These are phyloP conservation scores for Tragelaphus scriptus DNA, from an alignment of 2,113 vertebrate genomes.

Conservation along the genomic window DNA sequence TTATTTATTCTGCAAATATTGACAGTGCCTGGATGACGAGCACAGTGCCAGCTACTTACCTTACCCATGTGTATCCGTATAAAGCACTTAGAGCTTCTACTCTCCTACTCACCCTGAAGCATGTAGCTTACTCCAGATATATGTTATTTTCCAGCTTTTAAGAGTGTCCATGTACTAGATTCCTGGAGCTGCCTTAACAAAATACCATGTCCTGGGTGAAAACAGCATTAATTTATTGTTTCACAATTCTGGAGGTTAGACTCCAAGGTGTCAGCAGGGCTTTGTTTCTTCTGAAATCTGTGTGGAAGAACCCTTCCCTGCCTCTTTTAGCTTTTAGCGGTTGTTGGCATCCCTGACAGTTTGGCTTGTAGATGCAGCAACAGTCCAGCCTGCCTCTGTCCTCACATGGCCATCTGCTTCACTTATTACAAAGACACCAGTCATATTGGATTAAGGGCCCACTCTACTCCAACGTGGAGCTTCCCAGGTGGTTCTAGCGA, in stretches of 20 bases:
- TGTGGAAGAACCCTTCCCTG: not conserved
- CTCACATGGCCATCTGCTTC: not conserved
- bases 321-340: not conserved
- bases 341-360: not conserved
- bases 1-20: not conserved
- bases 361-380: not conserved
- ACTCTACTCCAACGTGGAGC: not conserved
- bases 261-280: not conserved
- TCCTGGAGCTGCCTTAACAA: not conserved
- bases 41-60: not conserved
- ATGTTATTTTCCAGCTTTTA: not conserved
- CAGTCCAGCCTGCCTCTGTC: not conserved
- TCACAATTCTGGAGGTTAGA: not conserved
- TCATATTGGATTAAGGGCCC: not conserved
- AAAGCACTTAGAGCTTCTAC: not conserved
- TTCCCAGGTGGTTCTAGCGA: not conserved
- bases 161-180: not conserved
- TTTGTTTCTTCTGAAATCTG: not conserved
- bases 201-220: not conserved
- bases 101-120: not conserved
- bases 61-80: not conserved
- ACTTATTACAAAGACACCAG: not conserved
- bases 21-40: not conserved
- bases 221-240: not conserved
- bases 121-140: not conserved